Base-by-base conservation (phyloP, 2,797 vertebrate genomes). In the Fundulus diaphanus region DNA sequence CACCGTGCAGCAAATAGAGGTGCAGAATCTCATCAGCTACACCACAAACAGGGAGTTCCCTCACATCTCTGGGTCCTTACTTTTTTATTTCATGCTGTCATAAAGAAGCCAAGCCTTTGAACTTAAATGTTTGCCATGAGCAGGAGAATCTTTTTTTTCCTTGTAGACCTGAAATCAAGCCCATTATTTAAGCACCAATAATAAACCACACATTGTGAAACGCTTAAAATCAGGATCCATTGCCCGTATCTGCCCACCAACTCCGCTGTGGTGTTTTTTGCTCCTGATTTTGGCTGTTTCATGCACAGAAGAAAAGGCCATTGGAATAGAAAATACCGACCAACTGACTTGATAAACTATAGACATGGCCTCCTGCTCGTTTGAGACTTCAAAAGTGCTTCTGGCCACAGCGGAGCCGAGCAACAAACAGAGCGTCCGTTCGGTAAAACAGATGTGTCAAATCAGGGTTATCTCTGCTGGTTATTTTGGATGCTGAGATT, bases 1-100 rank as follows among this genome's bases (percentile, higher is more conserved):
- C 78, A 99, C 98, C 0, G 98, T 99, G 87, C 96, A 99, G 91
- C 98, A 99, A 94, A 99, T 99, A 9, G 98, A 99, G 96, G 98
- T 99, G 91, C 6, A 72, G 74, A 20, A 59, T 29, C 16, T 0
- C 8, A 61, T 24, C 49, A 51, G 0, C 15, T 18, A 61, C 7
- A 35, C 18, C 31, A 22, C 31, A 61, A 61, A 31, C 9, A 0
- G 29, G 35, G 12, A 54, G 15, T 63, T n/a, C 22, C 46, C 29
- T 31, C 8, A 3, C 7, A 31, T 2, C 40, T 59, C 3, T 59
- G 18, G 5, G 24, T 29, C 54, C 16, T 31, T 22, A 2, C n/a
- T 42, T 12, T 37, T 5, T 48, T 27, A 18, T 2, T 35, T 51
- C 1, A 16, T n/a, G 6, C 2, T 31, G 54, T 37, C 59, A 20